Conservation (phyloP, 2,113 vertebrate species). For the Mustela lutreola region DNA sequence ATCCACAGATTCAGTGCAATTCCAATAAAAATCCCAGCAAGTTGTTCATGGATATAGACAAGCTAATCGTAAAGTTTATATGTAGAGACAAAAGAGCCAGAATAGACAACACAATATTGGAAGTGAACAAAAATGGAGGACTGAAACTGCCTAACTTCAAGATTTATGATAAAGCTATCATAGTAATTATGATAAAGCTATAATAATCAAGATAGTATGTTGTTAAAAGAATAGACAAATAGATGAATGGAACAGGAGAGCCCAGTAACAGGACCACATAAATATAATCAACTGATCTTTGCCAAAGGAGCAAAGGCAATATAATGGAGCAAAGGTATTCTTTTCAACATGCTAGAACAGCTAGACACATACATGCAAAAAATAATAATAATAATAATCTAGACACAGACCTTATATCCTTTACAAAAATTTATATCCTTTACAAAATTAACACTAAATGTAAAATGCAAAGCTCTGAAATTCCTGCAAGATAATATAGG, state of each 20-base stretch:
- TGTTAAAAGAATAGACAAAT: not conserved
- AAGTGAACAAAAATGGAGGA: not conserved
- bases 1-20: not conserved
- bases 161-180: not conserved
- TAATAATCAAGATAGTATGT: not conserved
- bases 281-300: not conserved
- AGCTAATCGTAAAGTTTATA: not conserved
- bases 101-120: not conserved
- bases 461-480: not conserved
- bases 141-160: not conserved
- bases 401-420: not conserved
- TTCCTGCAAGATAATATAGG: not conserved
- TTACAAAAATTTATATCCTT: not conserved
- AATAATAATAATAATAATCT: not conserved
- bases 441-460: not conserved
- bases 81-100: not conserved
- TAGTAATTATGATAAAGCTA: not conserved
- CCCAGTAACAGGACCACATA: not conserved
- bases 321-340: not conserved
- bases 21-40: not conserved
- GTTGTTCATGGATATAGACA: not conserved
- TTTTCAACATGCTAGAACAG: not conserved
- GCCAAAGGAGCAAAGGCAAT: not conserved
- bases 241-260: not conserved
- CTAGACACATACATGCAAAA: not conserved